Percentiles rank a stretch among this genome's conserved stretches.
These are phyloP conservation scores for Cossypha heuglini DNA, from an alignment of 2,797 vertebrate genomes.

Conservation along the genomic window DNA sequence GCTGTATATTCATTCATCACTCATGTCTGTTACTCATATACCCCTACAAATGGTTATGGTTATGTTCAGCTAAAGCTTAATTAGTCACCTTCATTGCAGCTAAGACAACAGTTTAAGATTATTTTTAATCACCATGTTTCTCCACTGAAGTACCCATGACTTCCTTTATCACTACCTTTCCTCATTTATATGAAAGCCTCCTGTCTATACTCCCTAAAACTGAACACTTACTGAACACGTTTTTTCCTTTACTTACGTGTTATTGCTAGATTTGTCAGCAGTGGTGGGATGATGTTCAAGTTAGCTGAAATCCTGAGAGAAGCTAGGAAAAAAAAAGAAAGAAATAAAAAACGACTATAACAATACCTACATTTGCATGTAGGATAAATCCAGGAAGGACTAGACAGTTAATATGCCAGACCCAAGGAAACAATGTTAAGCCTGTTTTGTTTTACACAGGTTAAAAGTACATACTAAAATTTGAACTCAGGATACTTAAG, in stretches of 20 bases:
- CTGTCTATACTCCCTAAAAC: background rate
- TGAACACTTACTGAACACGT: background rate
- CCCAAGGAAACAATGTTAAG: background rate
- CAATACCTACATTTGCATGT: background rate
- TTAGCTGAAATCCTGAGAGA: background rate
- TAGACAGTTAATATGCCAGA: background rate
- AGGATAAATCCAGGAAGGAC: background rate
- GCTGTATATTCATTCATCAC: background rate
- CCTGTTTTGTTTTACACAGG: background rate
- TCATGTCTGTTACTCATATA: background rate
- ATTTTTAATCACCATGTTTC: background rate
- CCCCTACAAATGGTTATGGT: background rate
- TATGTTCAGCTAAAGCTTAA: background rate
- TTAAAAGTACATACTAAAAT: background rate
- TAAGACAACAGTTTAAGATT: background rate
- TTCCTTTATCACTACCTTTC: background rate
- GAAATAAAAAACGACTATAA: background rate
- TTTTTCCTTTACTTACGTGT: conserved; percentile 42
- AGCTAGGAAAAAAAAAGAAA: background rate
- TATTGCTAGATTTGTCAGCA: conserved; percentile 31
- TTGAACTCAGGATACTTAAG: background rate
- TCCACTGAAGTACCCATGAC: background rate
- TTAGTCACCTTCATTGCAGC: background rate
- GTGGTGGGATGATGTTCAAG: conserved; percentile 33
- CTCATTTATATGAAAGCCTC: background rate